phyloP scores from a whole-genome alignment of 1,140 invertebrate genomes.

The Panulirus ornatus region DNA sequence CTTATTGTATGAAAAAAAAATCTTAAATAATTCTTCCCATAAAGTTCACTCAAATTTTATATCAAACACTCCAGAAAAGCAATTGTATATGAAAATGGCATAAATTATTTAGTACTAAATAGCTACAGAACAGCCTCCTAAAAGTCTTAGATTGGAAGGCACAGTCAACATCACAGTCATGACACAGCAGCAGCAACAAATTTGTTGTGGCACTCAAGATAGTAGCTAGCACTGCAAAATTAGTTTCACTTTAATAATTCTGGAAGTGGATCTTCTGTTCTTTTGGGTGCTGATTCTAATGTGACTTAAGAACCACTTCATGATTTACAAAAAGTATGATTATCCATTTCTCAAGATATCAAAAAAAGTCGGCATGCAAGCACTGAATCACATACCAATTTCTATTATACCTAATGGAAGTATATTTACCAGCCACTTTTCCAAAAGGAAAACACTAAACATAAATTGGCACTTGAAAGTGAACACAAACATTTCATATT shows the following conservation, averaged over 20 bases:
- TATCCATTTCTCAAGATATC: not conserved
- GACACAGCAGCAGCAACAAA: constrained; percentile 48
- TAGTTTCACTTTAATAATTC: not conserved
- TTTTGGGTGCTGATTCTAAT: not conserved
- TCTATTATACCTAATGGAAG: not conserved
- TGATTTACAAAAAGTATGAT: too few species aligned
- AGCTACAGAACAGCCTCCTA: not conserved
- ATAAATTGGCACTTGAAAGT: constrained; percentile 49
- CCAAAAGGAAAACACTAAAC: constrained; percentile 1
- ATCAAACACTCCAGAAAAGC: constrained; percentile 54
- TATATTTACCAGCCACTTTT: constrained; percentile 17
- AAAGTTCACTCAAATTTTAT: not conserved
- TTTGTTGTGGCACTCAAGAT: constrained; percentile 1
- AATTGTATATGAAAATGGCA: constrained; percentile 10
- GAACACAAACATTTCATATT: constrained; percentile 30
- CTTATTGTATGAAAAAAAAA: constrained; percentile 51
- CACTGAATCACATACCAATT: not conserved
- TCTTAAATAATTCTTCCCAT: constrained; percentile 18
- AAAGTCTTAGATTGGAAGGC: constrained; percentile 48
- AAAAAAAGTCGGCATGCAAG: not conserved
- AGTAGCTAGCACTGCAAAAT: not conserved
- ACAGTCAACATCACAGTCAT: constrained; percentile 69
- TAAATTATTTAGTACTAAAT: not conserved
- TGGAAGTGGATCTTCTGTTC: not conserved
- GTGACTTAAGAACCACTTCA: not conserved